Percentiles rank a stretch among this genome's conserved stretches.
phyloP scores from a whole-genome alignment of 1,140 invertebrate species.

The Macrobrachium rosenbergii region DNA sequence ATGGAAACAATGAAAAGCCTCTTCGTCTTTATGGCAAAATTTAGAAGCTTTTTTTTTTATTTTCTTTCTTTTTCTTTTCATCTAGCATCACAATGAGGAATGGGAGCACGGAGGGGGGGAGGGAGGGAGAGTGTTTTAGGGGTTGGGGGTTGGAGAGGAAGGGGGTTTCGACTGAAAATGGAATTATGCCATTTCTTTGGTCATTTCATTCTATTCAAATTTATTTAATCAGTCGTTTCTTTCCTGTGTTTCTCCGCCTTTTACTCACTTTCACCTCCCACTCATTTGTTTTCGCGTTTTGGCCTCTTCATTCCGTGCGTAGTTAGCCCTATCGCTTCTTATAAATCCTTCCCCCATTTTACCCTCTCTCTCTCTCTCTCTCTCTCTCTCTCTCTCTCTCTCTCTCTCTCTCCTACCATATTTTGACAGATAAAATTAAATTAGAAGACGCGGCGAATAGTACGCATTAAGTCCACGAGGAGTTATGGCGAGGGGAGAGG shows the following conservation, averaged over 20 bases:
- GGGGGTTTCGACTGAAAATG: neutral
- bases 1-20: conserved; percentile 59
- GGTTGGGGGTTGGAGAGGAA: neutral
- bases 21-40: conserved; percentile 59
- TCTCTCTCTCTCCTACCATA: conserved; percentile 30
- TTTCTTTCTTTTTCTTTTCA: neutral
- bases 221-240: no score
- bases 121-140: neutral
- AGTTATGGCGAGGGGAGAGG: conserved; percentile 13
- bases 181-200: neutral
- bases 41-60: conserved; percentile 18
- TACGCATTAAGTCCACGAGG: conserved; percentile 41
- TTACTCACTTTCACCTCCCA: neutral
- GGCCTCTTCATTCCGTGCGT: no score
- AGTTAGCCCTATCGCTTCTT: neutral
- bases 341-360: no score
- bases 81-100: neutral
- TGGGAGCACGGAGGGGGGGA: neutral
- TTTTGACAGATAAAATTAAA: conserved; percentile 62
- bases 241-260: neutral
- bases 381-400: neutral
- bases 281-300: no score
- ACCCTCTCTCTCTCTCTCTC: neutral
- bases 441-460: conserved; percentile 53
- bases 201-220: no score